Evolutionary conservation across 2,113 vertebrate genomes (phyloP), one percentile per base, ranked within the genome.

Genomic region (Lepisosteus oculatus): DNA sequence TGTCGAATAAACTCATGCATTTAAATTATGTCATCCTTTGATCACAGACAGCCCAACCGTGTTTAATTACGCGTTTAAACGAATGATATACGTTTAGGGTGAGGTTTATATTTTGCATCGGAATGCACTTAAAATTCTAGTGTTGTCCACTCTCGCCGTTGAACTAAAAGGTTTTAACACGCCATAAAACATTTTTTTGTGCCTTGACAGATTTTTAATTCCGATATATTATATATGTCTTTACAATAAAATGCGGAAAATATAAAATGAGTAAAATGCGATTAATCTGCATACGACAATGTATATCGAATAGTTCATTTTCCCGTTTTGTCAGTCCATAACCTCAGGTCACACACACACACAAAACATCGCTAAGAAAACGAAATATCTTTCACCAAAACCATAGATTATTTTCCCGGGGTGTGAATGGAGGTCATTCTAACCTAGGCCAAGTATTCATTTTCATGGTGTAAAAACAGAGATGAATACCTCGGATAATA

Each of bases 391-490:
- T 17, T 43, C 72, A 72, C 69, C 6, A 29, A 70, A 71, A 75
- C 14, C 55, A 51, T 74, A 62, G 70, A 17, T 68, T 72, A 67
- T 83, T 65, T 80, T 71, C 72, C 29, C 29, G 74, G 66, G 73
- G 78, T 74, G 73, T 65, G 66, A 77, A 70, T 76, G 72, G 79
- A 74, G 79, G 77, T 73, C 78, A 29, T 85, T 84, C 72, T 43
- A 71, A 70, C 72, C 80, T 80, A 73, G 78, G 84, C 43, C 71
- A 69, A 65, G 83, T 84, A 89, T 92, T 93, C 88, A 87, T 90
- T 93, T 91, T 91, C 89, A 93, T 89, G 90, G 13, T 57, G 75
- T 75, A 80, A 84, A 88, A 88, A 90, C 83, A 87, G 85, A 92
- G 86, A 90, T 88, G 88, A 85, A 89, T 91, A 72, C 80, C 74